A percentile compares a stretch with the other conserved stretches of the same genome.
Conservation (phyloP, 2,113 vertebrate genomes). For the Anoplopoma fimbria region DNA sequence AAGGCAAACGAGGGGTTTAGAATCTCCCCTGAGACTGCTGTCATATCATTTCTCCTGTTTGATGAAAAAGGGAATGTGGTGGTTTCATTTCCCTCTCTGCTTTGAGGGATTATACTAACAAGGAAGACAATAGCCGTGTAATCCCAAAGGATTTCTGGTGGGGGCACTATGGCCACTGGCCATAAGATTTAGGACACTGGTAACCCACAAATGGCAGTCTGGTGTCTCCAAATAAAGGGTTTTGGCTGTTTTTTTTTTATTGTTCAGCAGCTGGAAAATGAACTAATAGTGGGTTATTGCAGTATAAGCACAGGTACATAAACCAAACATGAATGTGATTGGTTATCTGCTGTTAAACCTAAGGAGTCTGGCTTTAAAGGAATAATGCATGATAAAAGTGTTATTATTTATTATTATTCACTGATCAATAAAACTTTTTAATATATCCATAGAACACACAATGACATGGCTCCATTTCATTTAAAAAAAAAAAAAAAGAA, state of each 20-base stretch:
- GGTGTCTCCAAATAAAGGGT: neutral
- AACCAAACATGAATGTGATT: slow-evolving; percentile 5
- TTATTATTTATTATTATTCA: neutral
- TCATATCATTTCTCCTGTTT: slow-evolving; percentile 73
- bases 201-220: slow-evolving; percentile 19
- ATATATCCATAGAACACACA: neutral
- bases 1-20: slow-evolving; percentile 82
- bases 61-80: slow-evolving; percentile 63
- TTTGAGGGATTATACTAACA: slow-evolving; percentile 52
- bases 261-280: slow-evolving; percentile 1
- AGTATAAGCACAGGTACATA: slow-evolving; percentile 2
- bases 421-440: neutral
- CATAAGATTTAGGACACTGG: slow-evolving; percentile 31
- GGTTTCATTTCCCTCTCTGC: slow-evolving; percentile 59
- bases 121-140: slow-evolving; percentile 21
- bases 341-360: neutral
- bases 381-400: neutral
- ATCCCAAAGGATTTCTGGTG: slow-evolving; percentile 23
- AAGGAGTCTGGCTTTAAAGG: neutral
- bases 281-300: neutral
- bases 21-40: slow-evolving; percentile 77
- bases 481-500: neutral
- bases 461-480: neutral
- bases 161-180: slow-evolving; percentile 26
- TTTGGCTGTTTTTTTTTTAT: neutral